These are phyloP conservation scores for Trichechus manatus DNA, from an alignment of 2,113 vertebrate genomes.

Conservation along the genomic window DNA sequence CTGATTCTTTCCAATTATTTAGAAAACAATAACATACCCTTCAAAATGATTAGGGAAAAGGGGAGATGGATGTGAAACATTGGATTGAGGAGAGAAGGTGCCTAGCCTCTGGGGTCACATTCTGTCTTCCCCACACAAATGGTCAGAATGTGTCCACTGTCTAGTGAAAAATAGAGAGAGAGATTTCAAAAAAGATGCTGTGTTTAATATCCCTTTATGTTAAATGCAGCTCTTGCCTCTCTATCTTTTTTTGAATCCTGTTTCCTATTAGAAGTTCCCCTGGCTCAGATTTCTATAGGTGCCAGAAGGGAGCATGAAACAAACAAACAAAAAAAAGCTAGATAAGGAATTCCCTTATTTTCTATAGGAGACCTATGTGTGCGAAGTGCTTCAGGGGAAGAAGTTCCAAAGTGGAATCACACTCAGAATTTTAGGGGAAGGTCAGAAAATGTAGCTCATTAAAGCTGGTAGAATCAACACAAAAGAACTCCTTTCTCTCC, in stretches of 20 bases:
- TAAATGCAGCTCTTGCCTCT: neutral
- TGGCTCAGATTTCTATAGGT: neutral
- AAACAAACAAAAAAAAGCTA: too few species aligned
- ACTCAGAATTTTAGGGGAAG: neutral
- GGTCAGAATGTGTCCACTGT: neutral
- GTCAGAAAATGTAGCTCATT: neutral
- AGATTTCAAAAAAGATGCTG: neutral
- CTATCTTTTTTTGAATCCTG: neutral
- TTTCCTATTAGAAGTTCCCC: neutral
- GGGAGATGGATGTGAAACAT: neutral
- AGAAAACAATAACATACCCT: neutral
- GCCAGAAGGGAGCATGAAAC: too few species aligned
- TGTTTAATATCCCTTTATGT: neutral
- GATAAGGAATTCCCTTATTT: neutral
- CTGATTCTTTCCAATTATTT: neutral
- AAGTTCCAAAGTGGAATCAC: neutral
- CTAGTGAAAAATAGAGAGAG: too few species aligned
- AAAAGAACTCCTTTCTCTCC: neutral
- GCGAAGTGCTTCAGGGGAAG: neutral
- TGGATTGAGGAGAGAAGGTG: neutral
- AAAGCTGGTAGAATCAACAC: neutral
- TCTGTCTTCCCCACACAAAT: neutral
- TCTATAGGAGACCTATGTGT: neutral
- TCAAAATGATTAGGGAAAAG: neutral
- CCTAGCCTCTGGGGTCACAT: neutral